phyloP scores from a whole-genome alignment of 2,888 invertebrate species.

The Aporophyla nigra region DNA sequence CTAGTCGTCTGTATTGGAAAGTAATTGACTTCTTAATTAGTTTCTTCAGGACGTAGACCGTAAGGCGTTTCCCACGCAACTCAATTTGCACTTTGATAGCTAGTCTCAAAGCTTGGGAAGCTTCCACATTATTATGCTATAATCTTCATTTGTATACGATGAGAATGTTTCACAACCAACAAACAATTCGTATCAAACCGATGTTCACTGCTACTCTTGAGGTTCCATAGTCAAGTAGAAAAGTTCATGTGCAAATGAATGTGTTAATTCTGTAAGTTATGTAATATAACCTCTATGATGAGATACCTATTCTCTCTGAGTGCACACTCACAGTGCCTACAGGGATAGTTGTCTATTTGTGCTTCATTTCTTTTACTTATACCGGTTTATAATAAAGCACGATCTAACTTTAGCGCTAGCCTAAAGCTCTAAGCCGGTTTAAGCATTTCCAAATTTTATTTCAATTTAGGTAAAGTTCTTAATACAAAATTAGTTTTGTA shows the following conservation, averaged over 20 bases:
- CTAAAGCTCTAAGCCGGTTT: too few relatives aligned
- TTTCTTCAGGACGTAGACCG: conserved; percentile 30
- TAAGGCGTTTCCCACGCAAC: conserved; percentile 39
- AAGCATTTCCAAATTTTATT: too few relatives aligned
- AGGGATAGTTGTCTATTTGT: too few relatives aligned
- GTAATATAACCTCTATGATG: neutral
- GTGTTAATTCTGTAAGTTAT: neutral
- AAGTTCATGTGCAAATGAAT: neutral
- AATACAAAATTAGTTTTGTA: too few relatives aligned
- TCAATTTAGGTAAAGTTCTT: too few relatives aligned
- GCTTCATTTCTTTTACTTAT: too few relatives aligned
- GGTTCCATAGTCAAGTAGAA: neutral
- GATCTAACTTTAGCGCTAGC: too few relatives aligned
- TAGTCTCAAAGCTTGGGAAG: conserved; percentile 32
- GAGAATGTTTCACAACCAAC: conserved; percentile 3
- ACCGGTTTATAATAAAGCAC: too few relatives aligned
- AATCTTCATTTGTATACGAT: conserved; percentile 11
- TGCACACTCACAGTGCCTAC: too few relatives aligned
- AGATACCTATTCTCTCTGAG: too few relatives aligned
- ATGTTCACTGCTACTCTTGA: neutral
- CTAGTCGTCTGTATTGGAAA: conserved; percentile 33
- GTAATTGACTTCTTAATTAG: conserved; percentile 61
- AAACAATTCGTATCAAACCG: neutral
- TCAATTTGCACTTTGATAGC: conserved; percentile 54
- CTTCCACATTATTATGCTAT: conserved; percentile 16